phyloP scores from a whole-genome alignment of 1,140 invertebrate genomes.

The Leucophenga varia region DNA sequence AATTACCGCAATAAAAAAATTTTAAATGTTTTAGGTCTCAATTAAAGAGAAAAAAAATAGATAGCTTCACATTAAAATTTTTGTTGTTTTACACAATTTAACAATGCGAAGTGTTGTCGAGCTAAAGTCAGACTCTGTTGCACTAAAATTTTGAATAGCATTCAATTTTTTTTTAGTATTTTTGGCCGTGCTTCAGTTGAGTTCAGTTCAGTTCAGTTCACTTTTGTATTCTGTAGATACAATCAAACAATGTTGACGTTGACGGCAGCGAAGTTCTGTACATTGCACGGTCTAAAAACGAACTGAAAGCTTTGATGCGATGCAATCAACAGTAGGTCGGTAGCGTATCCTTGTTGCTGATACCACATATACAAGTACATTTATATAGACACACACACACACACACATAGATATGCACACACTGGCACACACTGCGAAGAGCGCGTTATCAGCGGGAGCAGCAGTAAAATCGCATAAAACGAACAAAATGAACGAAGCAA shows the following conservation, averaged over 20 bases:
- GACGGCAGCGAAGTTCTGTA: slow-evolving; percentile 30
- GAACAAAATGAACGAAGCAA: too few relatives aligned
- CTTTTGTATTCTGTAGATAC: not conserved
- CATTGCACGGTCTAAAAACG: slow-evolving; percentile 49
- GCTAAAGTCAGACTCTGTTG: too few relatives aligned
- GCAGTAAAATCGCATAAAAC: too few relatives aligned
- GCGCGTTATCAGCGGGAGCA: slow-evolving; percentile 16
- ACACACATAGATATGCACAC: not conserved
- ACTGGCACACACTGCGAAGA: slow-evolving; percentile 13
- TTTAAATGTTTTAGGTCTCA: too few relatives aligned
- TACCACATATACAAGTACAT: slow-evolving; percentile 27
- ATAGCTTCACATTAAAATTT: not conserved
- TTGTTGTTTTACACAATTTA: too few relatives aligned
- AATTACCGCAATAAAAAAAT: too few relatives aligned
- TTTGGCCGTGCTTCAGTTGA: too few relatives aligned
- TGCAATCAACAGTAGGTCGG: slow-evolving; percentile 52
- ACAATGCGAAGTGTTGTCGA: too few relatives aligned
- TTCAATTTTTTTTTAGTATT: not conserved
- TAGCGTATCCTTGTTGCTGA: slow-evolving; percentile 51
- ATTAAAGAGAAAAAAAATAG: too few relatives aligned
- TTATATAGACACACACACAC: slow-evolving; percentile 3
- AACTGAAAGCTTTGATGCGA: slow-evolving; percentile 47
- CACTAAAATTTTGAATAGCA: too few relatives aligned
- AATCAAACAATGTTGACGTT: too few relatives aligned
- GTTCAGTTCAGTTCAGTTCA: not conserved